Conservation (phyloP, 2,888 invertebrate genomes). For the Zaprionus lineosus region DNA sequence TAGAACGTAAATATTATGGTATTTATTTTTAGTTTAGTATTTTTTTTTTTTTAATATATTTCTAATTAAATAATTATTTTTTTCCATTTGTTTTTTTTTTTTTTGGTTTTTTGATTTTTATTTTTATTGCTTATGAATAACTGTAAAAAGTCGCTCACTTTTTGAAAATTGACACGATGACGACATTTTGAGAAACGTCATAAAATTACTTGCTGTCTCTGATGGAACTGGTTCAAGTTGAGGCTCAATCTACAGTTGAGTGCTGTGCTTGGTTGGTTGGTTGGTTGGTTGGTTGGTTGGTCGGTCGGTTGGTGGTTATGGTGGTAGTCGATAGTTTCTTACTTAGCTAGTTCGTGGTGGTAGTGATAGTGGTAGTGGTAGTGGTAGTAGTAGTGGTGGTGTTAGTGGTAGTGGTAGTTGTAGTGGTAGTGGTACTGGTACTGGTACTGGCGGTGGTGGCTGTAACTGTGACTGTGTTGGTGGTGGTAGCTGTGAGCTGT, state of each 20-base stretch:
- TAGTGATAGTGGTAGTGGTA: neutral
- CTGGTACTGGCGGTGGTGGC: constrained; percentile 20
- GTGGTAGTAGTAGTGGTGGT: constrained; percentile 29
- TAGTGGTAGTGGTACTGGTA: constrained; percentile 22
- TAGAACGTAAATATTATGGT: constrained; percentile 2
- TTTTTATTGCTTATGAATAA: constrained; percentile 1
- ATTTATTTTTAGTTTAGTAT: no score
- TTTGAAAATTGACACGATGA: constrained; percentile 54
- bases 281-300: no score
- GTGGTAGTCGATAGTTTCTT: constrained; percentile 13
- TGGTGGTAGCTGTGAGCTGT: constrained; percentile 28
- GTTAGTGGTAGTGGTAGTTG: constrained; percentile 12
- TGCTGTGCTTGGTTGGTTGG: constrained; percentile 8
- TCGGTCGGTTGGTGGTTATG: constrained; percentile 7
- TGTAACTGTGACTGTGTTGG: neutral
- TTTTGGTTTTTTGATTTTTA: constrained; percentile 2
- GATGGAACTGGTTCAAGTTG: constrained; percentile 24
- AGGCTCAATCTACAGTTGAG: constrained; percentile 29
- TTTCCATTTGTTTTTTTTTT: no score
- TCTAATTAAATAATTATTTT: no score
- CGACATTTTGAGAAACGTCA: constrained; percentile 59
- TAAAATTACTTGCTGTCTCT: constrained; percentile 23
- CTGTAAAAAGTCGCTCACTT: constrained; percentile 57
- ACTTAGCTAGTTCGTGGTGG: constrained; percentile 13
- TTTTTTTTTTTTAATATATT: no score